Evolutionary conservation across 2,797 vertebrate genomes (phyloP).

Genomic region (Clarias pachynema): DNA sequence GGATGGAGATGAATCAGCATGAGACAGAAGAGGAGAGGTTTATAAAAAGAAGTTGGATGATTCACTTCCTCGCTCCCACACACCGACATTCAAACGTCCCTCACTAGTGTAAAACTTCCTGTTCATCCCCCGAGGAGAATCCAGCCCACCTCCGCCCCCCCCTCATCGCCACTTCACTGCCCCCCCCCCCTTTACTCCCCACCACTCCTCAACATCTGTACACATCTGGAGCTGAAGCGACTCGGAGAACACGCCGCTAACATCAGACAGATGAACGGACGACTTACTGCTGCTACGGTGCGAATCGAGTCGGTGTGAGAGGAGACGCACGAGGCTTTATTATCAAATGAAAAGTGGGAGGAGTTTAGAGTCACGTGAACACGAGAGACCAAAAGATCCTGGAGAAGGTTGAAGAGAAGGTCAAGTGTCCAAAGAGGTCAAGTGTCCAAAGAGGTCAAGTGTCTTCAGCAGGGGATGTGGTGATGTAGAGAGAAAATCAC

Average conservation of each 20-base stretch:
- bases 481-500: too few species aligned
- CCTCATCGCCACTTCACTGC: neutral
- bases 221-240: neutral
- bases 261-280: neutral
- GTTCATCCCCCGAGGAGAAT: constrained; percentile 31
- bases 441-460: too few species aligned
- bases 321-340: neutral
- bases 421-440: too few species aligned
- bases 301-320: neutral
- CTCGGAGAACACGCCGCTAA: neutral
- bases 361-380: neutral
- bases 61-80: constrained; percentile 58
- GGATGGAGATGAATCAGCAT: constrained; percentile 38
- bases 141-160: constrained; percentile 26
- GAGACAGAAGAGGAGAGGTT: constrained; percentile 23
- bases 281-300: neutral
- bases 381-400: neutral
- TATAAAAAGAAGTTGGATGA: constrained; percentile 45
- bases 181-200: constrained; percentile 7
- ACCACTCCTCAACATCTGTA: neutral
- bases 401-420: neutral
- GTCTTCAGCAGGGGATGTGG: too few species aligned
- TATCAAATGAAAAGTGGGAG: neutral
- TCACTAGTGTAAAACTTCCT: constrained; percentile 33
- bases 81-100: constrained; percentile 51